Evolutionary conservation across 1,140 invertebrate species (phyloP), one percentile per base, ranked within the genome.

Genomic region (Drosophila pseudoobscura): DNA sequence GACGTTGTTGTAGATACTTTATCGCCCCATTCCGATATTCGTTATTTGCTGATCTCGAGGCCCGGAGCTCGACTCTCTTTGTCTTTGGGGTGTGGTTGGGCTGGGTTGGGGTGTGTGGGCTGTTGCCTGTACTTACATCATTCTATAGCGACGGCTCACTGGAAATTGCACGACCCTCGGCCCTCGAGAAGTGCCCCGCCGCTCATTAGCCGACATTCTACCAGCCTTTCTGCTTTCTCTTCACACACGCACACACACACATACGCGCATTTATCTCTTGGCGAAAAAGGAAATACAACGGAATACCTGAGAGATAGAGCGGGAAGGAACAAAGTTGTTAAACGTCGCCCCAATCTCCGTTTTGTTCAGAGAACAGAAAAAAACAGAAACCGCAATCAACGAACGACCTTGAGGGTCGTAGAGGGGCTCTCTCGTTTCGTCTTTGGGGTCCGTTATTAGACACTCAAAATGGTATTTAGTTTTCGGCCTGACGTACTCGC

Each of bases 221-320:
- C 39, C 62, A 75, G 51, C 50, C 58, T 75, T 73, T 17, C 20
- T 24, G 51, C 60, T 64, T 74, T 65, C 59, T 74, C 64, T 80
- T 76, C 35, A 39, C 35, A 39, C 35, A 39, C 35, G 11, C 15
- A 15, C 35, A 39, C 35, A 39, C 58, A 35, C 31, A 41, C 61
- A 20, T 20, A 20, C 20, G 20, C 20, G 20, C 20, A 20, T 20
- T 20, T 20, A 87, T 87, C 83, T 54, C 20, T 53, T 53, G 26
- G 29, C 83, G 84, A 88, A 83, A 83, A 88, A 83, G 83, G 83
- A 88, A 88, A 73, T 63, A 88, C 88, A 88, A 55, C 78, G 31
- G 68, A 88, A 88, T 88, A 87, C 54, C 82, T 87, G 47, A 75
- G 20, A 64, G 11, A 49, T 53, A 63, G 43, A 17, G n/a, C 46